Evolutionary conservation across 2,888 invertebrate species (phyloP).

Genomic region (Pantelozetes paolii): DNA sequence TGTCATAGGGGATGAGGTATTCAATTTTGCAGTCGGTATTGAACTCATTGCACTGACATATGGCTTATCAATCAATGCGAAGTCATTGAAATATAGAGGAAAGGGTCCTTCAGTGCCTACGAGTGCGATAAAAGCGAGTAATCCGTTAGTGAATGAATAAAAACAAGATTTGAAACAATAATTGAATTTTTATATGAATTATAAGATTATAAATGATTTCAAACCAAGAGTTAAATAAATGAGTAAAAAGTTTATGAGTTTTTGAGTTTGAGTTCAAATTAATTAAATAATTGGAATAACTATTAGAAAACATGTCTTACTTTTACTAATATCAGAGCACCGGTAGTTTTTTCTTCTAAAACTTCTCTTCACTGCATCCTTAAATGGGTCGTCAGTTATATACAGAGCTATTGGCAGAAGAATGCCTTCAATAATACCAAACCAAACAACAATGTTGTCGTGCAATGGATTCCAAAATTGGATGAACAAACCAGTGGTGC

Average conservation of each 20-base stretch:
- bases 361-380: constrained; percentile 47
- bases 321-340: constrained; percentile 42
- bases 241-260: too few species aligned
- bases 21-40: constrained; percentile 27
- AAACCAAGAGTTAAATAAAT: not conserved
- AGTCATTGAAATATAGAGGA: constrained; percentile 38
- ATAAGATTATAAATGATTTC: not conserved
- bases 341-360: constrained; percentile 45
- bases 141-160: too few species aligned
- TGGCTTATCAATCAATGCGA: constrained; percentile 38
- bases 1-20: constrained; percentile 23
- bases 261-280: constrained; percentile 15
- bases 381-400: constrained; percentile 60
- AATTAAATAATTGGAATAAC: constrained; percentile 24
- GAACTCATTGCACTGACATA: constrained; percentile 37
- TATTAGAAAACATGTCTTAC: constrained; percentile 33
- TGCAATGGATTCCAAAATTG: constrained; percentile 57
- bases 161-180: too few species aligned
- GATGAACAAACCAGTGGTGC: constrained; percentile 54
- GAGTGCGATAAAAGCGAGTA: not conserved
- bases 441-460: constrained; percentile 59
- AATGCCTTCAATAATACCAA: constrained; percentile 59
- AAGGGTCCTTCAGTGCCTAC: constrained; percentile 28
- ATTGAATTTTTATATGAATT: not conserved
- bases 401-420: constrained; percentile 60